Conservation (phyloP, 2,113 vertebrate species). For the Solenodon paradoxus region DNA sequence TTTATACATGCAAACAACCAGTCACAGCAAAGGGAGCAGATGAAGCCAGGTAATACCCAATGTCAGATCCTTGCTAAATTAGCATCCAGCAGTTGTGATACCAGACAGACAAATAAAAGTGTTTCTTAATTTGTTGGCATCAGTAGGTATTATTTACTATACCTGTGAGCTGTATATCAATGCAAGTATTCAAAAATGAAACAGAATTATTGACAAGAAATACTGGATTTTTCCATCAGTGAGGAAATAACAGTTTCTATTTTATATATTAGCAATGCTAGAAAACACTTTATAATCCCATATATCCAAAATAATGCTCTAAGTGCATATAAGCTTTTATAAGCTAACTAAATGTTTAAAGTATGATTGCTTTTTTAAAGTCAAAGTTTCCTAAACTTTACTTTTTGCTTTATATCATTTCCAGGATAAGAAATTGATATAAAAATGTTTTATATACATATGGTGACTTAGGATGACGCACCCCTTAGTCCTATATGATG, state of each 20-base stretch:
- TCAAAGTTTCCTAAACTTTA: conserved; percentile 44
- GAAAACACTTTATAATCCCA: conserved; percentile 19
- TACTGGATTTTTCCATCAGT: neutral
- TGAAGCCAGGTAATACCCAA: neutral
- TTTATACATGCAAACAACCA: conserved; percentile 48
- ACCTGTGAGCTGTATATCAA: neutral
- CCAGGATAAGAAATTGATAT: conserved; percentile 5
- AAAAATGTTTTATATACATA: too few relatives aligned
- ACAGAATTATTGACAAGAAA: neutral
- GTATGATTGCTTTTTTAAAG: conserved; percentile 41
- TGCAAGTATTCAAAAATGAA: conserved; percentile 1
- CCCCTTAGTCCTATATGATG: too few relatives aligned
- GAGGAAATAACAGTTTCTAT: neutral
- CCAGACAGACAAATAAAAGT: neutral
- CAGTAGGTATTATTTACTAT: neutral
- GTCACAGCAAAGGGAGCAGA: neutral
- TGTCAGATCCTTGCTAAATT: neutral
- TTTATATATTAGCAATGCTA: conserved; percentile 21
- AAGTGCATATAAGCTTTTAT: neutral
- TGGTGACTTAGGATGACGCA: too few relatives aligned
- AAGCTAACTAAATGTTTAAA: conserved; percentile 22
- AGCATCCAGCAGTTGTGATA: neutral
- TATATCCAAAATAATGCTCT: conserved; percentile 16
- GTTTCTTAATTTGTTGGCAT: conserved; percentile 22
- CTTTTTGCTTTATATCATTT: neutral